A percentile compares a stretch with the other conserved stretches of the same genome.
Conservation (phyloP, 2,797 vertebrate species). For the Oreonectes daqikongensis region DNA sequence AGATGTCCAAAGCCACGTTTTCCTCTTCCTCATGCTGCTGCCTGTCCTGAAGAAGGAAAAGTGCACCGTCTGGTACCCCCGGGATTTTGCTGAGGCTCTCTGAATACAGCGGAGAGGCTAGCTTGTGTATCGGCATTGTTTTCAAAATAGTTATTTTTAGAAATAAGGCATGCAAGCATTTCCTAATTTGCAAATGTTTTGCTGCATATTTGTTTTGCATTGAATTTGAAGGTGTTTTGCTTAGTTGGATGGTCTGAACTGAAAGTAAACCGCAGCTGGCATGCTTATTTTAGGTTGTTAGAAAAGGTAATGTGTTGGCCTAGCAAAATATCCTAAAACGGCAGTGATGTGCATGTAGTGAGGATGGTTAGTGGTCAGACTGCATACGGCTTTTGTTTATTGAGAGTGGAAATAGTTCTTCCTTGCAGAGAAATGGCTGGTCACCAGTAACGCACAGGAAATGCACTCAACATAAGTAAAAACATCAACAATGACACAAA, state of each 20-base stretch:
- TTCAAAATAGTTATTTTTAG: constrained; percentile 30
- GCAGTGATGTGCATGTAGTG: background rate
- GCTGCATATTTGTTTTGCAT: constrained; percentile 7
- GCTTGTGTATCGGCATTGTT: background rate
- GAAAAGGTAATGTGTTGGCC: constrained; percentile 3
- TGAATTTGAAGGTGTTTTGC: constrained; percentile 16
- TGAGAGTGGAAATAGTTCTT: constrained; percentile 4
- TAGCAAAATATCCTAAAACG: background rate
- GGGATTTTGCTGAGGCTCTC: constrained; percentile 16
- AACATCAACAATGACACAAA: too few species aligned
- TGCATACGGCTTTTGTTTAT: constrained; percentile 13
- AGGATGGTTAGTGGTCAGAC: constrained; percentile 27
- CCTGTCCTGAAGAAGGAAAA: constrained; percentile 23
- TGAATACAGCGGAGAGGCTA: background rate
- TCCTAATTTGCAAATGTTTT: background rate
- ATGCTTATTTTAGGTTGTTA: constrained; percentile 10
- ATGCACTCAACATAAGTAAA: constrained; percentile 24
- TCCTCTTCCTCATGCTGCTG: constrained; percentile 35
- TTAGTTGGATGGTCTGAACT: constrained; percentile 3
- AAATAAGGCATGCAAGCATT: constrained; percentile 29
- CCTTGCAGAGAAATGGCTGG: background rate
- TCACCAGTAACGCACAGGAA: constrained; percentile 26
- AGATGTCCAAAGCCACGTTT: constrained; percentile 40
- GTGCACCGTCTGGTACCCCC: constrained; percentile 2
- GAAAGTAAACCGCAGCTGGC: background rate